These are phyloP conservation scores for Drosophila sproati DNA, from an alignment of 1,140 invertebrate genomes.

Conservation along the genomic window DNA sequence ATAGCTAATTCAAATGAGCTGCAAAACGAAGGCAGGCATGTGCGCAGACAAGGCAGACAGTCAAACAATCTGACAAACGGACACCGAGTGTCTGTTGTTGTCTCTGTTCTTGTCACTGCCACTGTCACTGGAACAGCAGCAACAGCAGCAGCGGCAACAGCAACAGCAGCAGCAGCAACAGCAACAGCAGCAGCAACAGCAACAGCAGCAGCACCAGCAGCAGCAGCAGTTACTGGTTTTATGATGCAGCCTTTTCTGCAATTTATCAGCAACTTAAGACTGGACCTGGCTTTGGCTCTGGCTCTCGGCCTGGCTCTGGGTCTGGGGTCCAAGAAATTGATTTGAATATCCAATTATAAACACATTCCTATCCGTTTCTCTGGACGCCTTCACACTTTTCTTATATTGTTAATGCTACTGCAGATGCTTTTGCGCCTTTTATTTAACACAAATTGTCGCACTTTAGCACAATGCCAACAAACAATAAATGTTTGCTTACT, in stretches of 20 bases:
- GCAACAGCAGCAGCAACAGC: conserved; percentile 4
- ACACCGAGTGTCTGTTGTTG: conserved; percentile 1
- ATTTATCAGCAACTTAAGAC: conserved; percentile 59
- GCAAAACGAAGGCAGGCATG: conserved; percentile 30
- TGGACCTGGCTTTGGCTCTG: neutral
- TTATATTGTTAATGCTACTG: conserved; percentile 14
- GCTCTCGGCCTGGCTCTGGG: neutral
- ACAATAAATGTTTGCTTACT: neutral
- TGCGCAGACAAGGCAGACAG: neutral
- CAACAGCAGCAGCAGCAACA: neutral
- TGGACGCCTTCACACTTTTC: neutral
- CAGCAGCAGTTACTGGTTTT: conserved; percentile 13
- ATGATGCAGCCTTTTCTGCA: conserved; percentile 47
- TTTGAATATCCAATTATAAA: conserved; percentile 84
- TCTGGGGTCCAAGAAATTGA: conserved; percentile 62
- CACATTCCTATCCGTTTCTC: conserved; percentile 57
- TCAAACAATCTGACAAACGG: neutral
- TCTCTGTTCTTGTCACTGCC: neutral
- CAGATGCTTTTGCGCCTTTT: conserved; percentile 51
- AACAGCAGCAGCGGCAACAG: conserved; percentile 2
- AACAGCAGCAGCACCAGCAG: neutral
- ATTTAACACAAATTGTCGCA: conserved; percentile 72
- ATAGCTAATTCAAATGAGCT: conserved; percentile 73
- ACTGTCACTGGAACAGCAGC: neutral
- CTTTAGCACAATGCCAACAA: conserved; percentile 58